Evolutionary conservation across 2,888 invertebrate genomes (phyloP).

Genomic region (Eristalinus sepulchralis): DNA sequence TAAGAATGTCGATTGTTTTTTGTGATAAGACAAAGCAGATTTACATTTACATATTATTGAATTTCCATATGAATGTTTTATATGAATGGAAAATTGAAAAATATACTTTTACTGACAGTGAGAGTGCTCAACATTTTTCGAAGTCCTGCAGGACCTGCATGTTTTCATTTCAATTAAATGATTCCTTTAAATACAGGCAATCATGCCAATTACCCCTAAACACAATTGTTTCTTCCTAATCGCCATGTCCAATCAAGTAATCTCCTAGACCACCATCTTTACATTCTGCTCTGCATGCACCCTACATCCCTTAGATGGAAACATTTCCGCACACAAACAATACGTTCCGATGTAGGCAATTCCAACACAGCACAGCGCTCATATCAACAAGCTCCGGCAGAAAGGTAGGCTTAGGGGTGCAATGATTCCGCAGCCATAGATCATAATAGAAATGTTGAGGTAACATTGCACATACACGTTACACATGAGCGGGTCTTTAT

Average conservation of each 20-base stretch:
- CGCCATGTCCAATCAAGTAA: slow-evolving; percentile 41
- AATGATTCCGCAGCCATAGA: not conserved
- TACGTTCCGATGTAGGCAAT: slow-evolving; percentile 21
- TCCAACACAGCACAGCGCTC: slow-evolving; percentile 25
- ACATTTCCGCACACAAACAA: slow-evolving; percentile 18
- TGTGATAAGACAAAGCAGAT: no score
- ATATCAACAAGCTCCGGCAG: not conserved
- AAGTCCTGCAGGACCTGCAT: no score
- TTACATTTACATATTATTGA: no score
- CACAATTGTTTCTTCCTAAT: slow-evolving; percentile 32
- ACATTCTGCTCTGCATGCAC: not conserved
- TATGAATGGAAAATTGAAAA: no score
- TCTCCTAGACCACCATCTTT: not conserved
- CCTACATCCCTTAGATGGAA: not conserved
- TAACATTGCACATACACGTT: slow-evolving; percentile 51
- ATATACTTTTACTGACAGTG: no score
- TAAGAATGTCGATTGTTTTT: no score
- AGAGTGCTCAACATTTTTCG: no score
- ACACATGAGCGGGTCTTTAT: slow-evolving; percentile 42
- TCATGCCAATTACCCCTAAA: not conserved
- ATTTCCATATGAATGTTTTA: no score
- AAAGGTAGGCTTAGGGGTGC: slow-evolving; percentile 4
- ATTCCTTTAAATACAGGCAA: not conserved
- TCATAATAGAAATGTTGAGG: slow-evolving; percentile 53
- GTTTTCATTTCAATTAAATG: not conserved